Conservation (phyloP, 2,113 vertebrate species). For the Rhipidura dahli region DNA sequence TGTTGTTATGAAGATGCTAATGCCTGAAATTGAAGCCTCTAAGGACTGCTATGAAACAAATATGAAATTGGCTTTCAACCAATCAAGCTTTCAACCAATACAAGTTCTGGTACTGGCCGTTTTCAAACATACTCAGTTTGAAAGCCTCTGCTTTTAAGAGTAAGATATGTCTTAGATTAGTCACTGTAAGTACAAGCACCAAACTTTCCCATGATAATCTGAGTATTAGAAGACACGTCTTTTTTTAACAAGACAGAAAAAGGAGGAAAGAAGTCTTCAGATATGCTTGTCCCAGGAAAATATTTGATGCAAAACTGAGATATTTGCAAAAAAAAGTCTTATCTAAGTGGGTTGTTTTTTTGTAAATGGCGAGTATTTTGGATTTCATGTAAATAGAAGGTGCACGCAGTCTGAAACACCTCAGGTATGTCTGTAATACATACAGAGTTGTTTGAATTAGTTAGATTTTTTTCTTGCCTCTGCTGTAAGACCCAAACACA, state of each 20-base stretch:
- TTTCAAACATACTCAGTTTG: not conserved
- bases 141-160: not conserved
- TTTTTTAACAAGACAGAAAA: not conserved
- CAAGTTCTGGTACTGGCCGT: not conserved
- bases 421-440: not conserved
- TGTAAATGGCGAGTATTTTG: not conserved
- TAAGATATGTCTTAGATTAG: not conserved
- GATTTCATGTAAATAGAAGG: not conserved
- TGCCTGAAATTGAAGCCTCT: not conserved
- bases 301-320: not conserved
- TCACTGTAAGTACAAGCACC: not conserved
- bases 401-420: not conserved
- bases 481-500: not conserved
- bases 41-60: not conserved
- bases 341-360: accelerated
- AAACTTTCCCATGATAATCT: not conserved
- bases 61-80: not conserved
- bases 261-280: not conserved
- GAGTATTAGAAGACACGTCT: not conserved
- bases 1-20: not conserved
- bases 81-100: not conserved
- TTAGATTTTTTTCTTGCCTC: not conserved
- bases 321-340: not conserved
- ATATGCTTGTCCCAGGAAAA: not conserved
- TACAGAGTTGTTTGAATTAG: not conserved